A percentile compares a stretch with the other conserved stretches of the same genome.
Conservation (phyloP, 2,797 vertebrate genomes). For the Anabacerthia variegaticeps region DNA sequence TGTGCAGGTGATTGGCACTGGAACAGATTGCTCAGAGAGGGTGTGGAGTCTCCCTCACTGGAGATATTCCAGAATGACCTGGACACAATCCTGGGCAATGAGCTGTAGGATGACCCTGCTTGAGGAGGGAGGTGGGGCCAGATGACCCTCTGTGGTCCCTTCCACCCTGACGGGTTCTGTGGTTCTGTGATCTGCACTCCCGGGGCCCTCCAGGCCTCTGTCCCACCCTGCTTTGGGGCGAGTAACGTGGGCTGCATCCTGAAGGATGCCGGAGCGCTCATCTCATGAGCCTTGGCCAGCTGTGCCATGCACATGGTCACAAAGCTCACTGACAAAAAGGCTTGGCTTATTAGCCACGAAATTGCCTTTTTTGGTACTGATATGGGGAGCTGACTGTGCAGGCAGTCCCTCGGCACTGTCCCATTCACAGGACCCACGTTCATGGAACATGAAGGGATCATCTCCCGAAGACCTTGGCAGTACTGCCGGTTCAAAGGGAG, state of each 20-base stretch:
- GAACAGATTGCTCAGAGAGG: not conserved
- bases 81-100: not conserved
- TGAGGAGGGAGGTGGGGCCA: not conserved
- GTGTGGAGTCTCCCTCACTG: not conserved
- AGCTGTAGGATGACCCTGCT: too few species aligned
- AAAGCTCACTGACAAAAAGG: not conserved
- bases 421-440: accelerated
- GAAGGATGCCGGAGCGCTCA: not conserved
- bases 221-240: too few species aligned
- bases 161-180: not conserved
- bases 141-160: not conserved
- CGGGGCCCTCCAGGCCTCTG: not conserved
- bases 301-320: accelerated
- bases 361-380: not conserved
- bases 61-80: too few species aligned
- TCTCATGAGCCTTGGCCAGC: accelerated
- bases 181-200: not conserved
- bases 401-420: not conserved
- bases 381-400: not conserved
- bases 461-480: not conserved
- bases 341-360: not conserved
- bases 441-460: not conserved
- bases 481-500: not conserved
- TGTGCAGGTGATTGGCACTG: too few species aligned
- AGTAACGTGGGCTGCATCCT: not conserved